These are phyloP conservation scores for Caenorhabditis macrosperma DNA, from an alignment of 2,888 invertebrate genomes.

Conservation along the genomic window DNA sequence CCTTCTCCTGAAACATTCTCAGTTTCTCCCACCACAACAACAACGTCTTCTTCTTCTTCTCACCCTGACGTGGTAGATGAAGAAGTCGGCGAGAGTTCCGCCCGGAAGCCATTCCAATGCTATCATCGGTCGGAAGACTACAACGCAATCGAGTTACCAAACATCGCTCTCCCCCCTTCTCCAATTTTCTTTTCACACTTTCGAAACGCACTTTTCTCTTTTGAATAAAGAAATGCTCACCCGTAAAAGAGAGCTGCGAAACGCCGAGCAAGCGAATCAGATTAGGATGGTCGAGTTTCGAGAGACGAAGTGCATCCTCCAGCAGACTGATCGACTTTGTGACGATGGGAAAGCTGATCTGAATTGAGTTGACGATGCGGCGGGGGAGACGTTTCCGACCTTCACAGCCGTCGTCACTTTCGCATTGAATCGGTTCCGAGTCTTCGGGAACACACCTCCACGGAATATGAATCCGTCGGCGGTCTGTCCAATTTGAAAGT, in stretches of 20 bases:
- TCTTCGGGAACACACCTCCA: constrained; percentile 76
- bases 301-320: constrained; percentile 77
- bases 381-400: constrained; percentile 53
- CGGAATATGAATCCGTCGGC: constrained; percentile 78
- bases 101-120: constrained; percentile 79
- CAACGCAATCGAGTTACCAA: constrained; percentile 36
- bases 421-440: constrained; percentile 75
- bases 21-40: background rate
- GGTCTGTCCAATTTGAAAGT: constrained; percentile 77
- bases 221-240: constrained; percentile 25
- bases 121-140: constrained; percentile 78
- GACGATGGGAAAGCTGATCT: constrained; percentile 78
- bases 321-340: constrained; percentile 75
- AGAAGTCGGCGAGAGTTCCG: constrained; percentile 77
- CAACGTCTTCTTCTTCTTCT: background rate
- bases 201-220: background rate
- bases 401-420: constrained; percentile 78
- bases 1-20: constrained; percentile 64
- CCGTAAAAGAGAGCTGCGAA: constrained; percentile 73
- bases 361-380: constrained; percentile 7
- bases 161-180: background rate
- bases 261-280: constrained; percentile 76
- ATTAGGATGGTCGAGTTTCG: constrained; percentile 75
- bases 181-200: constrained; percentile 22
- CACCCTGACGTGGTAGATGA: constrained; percentile 74